These are phyloP conservation scores for Ricordea florida DNA, from an alignment of 92 coral and sea anemone genomes.

Conservation along the genomic window DNA sequence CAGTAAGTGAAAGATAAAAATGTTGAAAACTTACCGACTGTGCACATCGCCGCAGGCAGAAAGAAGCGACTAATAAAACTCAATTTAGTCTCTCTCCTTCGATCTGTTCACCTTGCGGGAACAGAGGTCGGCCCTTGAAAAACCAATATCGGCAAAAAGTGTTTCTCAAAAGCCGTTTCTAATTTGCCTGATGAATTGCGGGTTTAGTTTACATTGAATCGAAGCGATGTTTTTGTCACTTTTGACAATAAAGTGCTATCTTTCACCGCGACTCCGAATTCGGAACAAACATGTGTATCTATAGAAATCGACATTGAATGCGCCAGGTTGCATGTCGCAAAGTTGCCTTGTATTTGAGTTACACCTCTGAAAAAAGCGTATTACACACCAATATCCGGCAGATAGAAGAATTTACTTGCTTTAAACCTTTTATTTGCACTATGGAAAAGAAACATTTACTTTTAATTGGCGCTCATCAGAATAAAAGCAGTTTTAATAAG, in stretches of 20 bases:
- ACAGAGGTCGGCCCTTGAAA: constrained; percentile 7
- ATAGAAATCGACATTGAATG: constrained; percentile 1
- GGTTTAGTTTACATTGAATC: constrained; percentile 25
- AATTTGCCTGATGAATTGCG: constrained; percentile 37
- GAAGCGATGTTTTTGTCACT: constrained; percentile 13
- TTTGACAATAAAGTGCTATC: background rate
- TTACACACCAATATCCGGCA: constrained; percentile 45
- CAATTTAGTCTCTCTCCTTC: too few relatives aligned
- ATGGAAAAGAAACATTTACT: constrained; percentile 34
- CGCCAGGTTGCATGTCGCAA: background rate
- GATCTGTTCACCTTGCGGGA: constrained; percentile 1
- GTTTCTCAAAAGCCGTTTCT: constrained; percentile 21
- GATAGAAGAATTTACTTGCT: constrained; percentile 33
- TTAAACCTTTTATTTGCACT: constrained; percentile 41
- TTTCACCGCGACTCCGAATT: background rate
- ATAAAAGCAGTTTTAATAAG: constrained; percentile 27
- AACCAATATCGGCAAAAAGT: constrained; percentile 18
- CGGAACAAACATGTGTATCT: constrained; percentile 7
- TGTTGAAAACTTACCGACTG: too few relatives aligned
- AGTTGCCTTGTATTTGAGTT: background rate
- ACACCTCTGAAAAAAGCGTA: constrained; percentile 9
- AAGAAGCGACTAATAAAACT: too few relatives aligned
- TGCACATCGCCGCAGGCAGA: too few relatives aligned
- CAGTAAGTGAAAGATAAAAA: background rate
- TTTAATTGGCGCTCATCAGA: constrained; percentile 38